A percentile compares a stretch with the other conserved stretches of the same genome.
phyloP scores from a whole-genome alignment of 1,140 invertebrate species.

The Neuroterus valhalla region DNA sequence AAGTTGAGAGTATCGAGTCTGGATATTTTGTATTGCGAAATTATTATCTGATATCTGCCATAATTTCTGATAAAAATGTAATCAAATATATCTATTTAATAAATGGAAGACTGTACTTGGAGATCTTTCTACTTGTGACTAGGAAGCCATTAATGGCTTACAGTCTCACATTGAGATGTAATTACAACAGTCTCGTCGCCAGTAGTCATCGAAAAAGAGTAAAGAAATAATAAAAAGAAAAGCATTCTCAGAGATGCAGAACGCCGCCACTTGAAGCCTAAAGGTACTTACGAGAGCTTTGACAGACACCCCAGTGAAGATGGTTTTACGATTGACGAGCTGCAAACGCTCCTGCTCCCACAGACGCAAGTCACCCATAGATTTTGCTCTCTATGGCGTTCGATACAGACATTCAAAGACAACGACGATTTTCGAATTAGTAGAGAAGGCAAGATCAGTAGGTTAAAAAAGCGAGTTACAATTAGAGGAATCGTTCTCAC shows the following conservation, averaged over 20 bases:
- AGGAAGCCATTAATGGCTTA: background rate
- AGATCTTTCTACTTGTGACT: background rate
- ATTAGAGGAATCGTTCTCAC: constrained; percentile 17
- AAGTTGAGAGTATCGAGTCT: too few species aligned
- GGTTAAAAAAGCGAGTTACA: constrained; percentile 38
- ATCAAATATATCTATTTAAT: too few species aligned
- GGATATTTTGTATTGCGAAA: too few species aligned
- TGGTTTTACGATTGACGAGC: constrained; percentile 64
- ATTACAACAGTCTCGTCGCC: constrained; percentile 36
- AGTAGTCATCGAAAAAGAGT: constrained; percentile 42
- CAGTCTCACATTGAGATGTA: background rate
- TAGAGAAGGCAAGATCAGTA: constrained; percentile 48
- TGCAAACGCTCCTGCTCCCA: constrained; percentile 66
- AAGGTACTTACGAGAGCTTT: constrained; percentile 77
- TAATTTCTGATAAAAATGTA: too few species aligned
- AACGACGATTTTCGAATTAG: constrained; percentile 44
- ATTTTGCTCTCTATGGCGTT: constrained; percentile 70
- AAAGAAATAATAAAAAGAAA: constrained; percentile 34
- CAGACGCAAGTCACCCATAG: constrained; percentile 71
- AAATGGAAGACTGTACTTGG: too few species aligned
- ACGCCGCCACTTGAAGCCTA: constrained; percentile 28
- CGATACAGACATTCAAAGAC: constrained; percentile 45
- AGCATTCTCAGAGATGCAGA: constrained; percentile 21
- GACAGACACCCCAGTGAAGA: constrained; percentile 77
- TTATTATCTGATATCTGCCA: too few species aligned